Evolutionary conservation across 2,113 vertebrate species (phyloP), one percentile per base, ranked within the genome.

Genomic region (Bathybates hornii): DNA sequence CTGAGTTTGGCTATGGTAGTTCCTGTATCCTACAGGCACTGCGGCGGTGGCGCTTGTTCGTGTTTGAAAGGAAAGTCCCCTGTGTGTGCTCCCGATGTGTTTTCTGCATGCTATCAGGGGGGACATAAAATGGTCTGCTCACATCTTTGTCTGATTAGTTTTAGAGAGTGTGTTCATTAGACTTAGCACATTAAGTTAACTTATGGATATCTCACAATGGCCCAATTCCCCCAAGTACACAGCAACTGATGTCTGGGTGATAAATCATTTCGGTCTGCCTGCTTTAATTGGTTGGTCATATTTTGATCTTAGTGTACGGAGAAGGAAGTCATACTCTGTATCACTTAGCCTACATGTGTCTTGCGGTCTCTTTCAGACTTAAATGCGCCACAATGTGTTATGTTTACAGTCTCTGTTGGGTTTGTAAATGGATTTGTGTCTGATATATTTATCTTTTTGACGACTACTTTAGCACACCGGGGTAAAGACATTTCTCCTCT

Each of bases 141-240:
- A 90, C 71, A 90, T 90, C 82, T 91, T 88, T 83, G 32, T 53
- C 82, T 93, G 95, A 95, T 95, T 95, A 94, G 88, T 91, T 94
- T 90, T 48, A 13, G 89, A 92, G 80, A 92, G 80, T 83, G 76
- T 94, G 93, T 92, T 95, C 89, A 92, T 95, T 94, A 90, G 90
- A 91, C 85, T 90, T 90, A 71, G 87, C 86, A 92, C 86, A 92
- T 92, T 86, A 85, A 52, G 87, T 92, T 90, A 93, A 93, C 87
- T 93, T 91, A 88, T 89, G 84, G 81, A 48, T 85, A 61, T 90
- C 90, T 92, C 81, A 88, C 83, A 89, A 34, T 84, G 79, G 43
- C 84, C 85, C 48, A 54, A 59, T 87, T 91, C 90, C 89, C 87
- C 66, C 45, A 53, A 41, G 89, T 85, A 59, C 86, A 86, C 82